Percentiles rank a stretch among this genome's conserved stretches.
These are phyloP conservation scores for Zhuqinia jingwanae DNA, from an alignment of 2,888 invertebrate genomes.

Conservation along the genomic window DNA sequence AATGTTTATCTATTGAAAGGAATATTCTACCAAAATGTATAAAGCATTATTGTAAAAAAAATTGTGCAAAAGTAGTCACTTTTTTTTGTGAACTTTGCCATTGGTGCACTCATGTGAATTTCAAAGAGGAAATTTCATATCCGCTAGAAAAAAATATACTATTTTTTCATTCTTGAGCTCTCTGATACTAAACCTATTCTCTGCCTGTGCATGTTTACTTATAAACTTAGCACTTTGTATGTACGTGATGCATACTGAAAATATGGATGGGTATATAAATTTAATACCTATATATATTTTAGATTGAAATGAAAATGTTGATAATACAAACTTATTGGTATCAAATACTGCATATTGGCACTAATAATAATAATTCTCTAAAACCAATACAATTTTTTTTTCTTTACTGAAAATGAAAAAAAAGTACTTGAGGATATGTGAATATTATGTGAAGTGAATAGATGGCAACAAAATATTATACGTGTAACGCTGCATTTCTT, in stretches of 20 bases:
- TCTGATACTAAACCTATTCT: too few species aligned
- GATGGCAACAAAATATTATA: too few species aligned
- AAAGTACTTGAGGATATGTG: background rate
- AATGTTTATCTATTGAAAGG: background rate
- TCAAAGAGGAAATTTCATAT: conserved; percentile 59
- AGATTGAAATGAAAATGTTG: background rate
- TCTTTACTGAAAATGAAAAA: background rate
- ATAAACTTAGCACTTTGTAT: background rate
- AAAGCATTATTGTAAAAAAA: background rate
- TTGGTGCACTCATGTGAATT: conserved; percentile 38
- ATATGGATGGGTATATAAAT: background rate
- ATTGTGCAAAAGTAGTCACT: background rate
- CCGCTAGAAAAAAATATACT: conserved; percentile 22
- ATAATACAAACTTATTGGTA: background rate
- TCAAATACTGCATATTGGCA: too few species aligned
- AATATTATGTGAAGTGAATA: too few species aligned
- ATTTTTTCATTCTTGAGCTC: too few species aligned
- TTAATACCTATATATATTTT: background rate
- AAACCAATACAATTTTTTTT: conserved; percentile 21
- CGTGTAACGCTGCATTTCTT: conserved; percentile 20
- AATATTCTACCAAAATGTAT: background rate
- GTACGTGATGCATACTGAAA: background rate
- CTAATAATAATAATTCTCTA: background rate
- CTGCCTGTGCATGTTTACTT: background rate
- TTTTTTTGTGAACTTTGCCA: conserved; percentile 17